Evolutionary conservation across 2,797 vertebrate genomes (phyloP).

Genomic region (Rallus crepitans): DNA sequence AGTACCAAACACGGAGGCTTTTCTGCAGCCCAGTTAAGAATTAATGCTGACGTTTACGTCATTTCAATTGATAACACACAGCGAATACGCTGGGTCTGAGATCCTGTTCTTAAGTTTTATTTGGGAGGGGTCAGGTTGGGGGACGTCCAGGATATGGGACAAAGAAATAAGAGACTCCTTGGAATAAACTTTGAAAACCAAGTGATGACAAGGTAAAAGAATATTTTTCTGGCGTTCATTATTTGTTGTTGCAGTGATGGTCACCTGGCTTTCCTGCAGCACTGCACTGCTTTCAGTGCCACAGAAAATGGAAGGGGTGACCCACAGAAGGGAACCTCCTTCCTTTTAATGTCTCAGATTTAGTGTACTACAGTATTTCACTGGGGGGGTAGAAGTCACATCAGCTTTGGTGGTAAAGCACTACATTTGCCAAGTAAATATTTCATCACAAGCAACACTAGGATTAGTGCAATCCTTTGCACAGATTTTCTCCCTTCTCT

Average conservation of each 20-base stretch:
- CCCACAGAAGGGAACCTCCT: neutral
- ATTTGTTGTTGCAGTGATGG: neutral
- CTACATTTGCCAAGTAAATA: conserved; percentile 40
- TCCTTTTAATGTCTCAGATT: conserved; percentile 3
- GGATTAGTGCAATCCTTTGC: conserved; percentile 18
- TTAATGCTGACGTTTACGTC: neutral
- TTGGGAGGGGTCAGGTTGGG: accelerated
- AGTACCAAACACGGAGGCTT: neutral
- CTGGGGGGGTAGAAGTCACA: neutral
- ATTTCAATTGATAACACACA: neutral
- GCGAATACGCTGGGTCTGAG: neutral
- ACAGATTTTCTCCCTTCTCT: conserved; percentile 6
- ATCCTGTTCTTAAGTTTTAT: neutral
- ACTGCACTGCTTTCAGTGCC: neutral
- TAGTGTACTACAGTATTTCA: conserved; percentile 5
- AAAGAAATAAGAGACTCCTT: neutral
- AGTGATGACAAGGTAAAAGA: neutral
- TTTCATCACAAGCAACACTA: conserved; percentile 38
- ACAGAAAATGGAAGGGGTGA: neutral
- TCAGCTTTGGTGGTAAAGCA: conserved; percentile 34
- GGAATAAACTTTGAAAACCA: neutral
- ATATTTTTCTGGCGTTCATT: neutral
- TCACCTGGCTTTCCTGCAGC: neutral
- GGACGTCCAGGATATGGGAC: accelerated
- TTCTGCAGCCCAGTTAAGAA: neutral